Base-by-base conservation (phyloP, 2,113 vertebrate genomes). In the Peromyscus californicus region DNA sequence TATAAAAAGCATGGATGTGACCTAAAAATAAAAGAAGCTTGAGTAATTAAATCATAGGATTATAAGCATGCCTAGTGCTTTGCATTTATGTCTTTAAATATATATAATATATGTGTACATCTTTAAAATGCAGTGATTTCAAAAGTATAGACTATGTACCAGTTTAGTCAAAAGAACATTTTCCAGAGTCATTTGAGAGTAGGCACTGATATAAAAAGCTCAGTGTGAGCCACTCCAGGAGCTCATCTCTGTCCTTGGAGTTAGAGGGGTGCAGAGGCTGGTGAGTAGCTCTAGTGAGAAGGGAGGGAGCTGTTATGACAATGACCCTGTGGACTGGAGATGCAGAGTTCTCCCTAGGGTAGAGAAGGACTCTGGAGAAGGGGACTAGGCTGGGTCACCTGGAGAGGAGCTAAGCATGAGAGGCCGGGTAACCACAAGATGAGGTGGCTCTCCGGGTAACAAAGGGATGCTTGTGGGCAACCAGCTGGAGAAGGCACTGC, bases 1-100 rank as follows among this genome's bases (percentile, higher is more conserved):
- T 17, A 83, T 54, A 75, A 65, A 93, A 97, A 95, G 29, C 94
- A 61, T 61, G 59, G 39, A 93, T 76, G 80, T 90, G 21, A 84
- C n/a, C 72, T 76, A 93, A 89, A 94, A 94, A 11, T 65, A 74
- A 11, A 79, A 65, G 22, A 93, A 79, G 21, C 67, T 92, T 54
- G 19, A 24, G 48, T 67, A 72, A 86, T 96, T 95, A 83, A 93
- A 90, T 88, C 78, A 90, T 72, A 2, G 1, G 31, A 67, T 80
- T 26, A 67, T 21, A 67, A 76, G 17, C 57, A 79, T 79, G 33
- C 13, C 42, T 12, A 1, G 59, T n/a, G 22, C 17, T 67, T 79
- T 67, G 75, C 74, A 78, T 65, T 78, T 65, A 78, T 63, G 74
- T 78, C 75, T 78, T 65, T 10, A 90, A 11, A 29, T 57, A 36